Conservation (phyloP, 2,888 invertebrate species). For the Gastracanthus pulcherrimus region DNA sequence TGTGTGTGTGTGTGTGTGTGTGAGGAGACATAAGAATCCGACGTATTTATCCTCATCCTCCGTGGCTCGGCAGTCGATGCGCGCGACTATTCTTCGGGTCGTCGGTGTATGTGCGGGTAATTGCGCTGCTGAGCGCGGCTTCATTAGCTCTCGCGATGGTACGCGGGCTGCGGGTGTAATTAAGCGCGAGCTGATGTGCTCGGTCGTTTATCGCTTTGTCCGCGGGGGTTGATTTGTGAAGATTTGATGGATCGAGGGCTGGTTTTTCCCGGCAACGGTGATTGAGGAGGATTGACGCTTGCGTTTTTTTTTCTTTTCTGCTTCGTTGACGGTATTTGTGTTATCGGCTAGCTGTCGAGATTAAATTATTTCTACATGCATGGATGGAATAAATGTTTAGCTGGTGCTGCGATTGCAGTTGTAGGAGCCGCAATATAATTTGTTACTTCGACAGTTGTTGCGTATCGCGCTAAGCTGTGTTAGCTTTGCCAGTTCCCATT, state of each 20-base stretch:
- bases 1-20: no score
- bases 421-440: no score
- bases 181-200: neutral
- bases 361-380: no score
- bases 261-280: neutral
- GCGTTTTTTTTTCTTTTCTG: neutral
- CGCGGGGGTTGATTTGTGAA: neutral
- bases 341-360: no score
- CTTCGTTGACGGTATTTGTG: no score
- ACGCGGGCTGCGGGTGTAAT: neutral
- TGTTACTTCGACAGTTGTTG: no score
- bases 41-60: slow-evolving; percentile 33
- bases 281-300: neutral
- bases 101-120: slow-evolving; percentile 28
- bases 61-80: neutral
- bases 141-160: slow-evolving; percentile 5
- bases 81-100: slow-evolving; percentile 17
- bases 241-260: neutral
- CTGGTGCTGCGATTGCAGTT: no score
- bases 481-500: no score
- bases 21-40: slow-evolving; percentile 4
- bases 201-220: neutral
- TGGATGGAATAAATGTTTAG: no score
- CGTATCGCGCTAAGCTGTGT: no score
- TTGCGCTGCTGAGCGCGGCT: neutral